Percentiles rank a stretch among this genome's conserved stretches.
Conservation (phyloP, 2,888 invertebrate genomes). For the Lysandra bellargus region DNA sequence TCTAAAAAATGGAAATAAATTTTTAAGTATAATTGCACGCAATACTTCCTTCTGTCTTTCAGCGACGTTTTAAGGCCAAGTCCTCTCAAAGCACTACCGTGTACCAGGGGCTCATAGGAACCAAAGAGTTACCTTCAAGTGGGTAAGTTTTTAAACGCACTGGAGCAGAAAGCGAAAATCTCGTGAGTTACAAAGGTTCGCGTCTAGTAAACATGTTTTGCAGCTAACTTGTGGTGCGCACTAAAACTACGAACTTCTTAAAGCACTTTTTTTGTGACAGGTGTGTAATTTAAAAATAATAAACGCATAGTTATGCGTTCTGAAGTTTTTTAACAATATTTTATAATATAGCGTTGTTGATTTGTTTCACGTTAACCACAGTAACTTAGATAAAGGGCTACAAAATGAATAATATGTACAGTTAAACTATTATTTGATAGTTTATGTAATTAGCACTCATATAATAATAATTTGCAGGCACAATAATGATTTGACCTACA, state of each 20-base stretch:
- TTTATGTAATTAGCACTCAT: too few species aligned
- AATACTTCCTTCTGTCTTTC: conserved; percentile 21
- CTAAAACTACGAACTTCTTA: conserved; percentile 23
- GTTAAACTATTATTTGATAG: too few species aligned
- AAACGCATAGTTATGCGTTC: not conserved
- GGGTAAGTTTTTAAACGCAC: conserved; percentile 43
- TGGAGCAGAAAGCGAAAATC: conserved; percentile 41
- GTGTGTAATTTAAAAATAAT: too few species aligned
- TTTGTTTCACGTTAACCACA: too few species aligned
- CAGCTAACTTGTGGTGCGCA: conserved; percentile 36
- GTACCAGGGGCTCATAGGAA: conserved; percentile 33
- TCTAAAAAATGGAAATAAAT: not conserved
- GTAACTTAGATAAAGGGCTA: too few species aligned
- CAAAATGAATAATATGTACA: too few species aligned
- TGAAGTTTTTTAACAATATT: too few species aligned
- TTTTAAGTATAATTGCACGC: not conserved
- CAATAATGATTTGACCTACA: not conserved
- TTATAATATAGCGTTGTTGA: too few species aligned
- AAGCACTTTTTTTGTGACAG: not conserved
- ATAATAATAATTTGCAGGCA: too few species aligned
- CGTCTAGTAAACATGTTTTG: conserved; percentile 45
- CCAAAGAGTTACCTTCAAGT: conserved; percentile 38
- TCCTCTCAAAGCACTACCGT: conserved; percentile 28
- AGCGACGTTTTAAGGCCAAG: conserved; percentile 28
- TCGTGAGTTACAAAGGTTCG: conserved; percentile 39